These are phyloP conservation scores for Lissonota sp. DNA, from an alignment of 2,888 invertebrate genomes.

Conservation along the genomic window DNA sequence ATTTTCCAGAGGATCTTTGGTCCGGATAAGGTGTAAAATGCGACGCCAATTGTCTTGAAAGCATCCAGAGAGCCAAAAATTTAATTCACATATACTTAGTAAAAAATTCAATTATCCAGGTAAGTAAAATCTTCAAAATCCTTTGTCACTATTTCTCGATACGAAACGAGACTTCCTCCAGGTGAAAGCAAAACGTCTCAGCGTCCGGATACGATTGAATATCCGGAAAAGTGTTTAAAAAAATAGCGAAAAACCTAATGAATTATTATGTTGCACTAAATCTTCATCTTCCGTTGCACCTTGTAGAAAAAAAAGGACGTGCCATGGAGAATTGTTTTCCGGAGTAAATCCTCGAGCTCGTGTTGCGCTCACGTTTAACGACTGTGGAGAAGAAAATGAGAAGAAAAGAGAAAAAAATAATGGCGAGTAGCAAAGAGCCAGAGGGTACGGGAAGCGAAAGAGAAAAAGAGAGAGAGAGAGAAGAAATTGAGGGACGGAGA, in stretches of 20 bases:
- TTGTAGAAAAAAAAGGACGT: neutral
- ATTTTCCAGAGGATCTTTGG: conserved; percentile 19
- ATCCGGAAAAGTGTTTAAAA: too few relatives aligned
- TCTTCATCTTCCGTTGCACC: neutral
- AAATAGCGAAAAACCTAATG: neutral
- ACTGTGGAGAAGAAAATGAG: conserved; percentile 13
- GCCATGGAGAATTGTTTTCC: conserved; percentile 52
- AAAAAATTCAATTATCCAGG: neutral
- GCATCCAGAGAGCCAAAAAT: neutral
- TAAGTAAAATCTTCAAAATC: too few relatives aligned
- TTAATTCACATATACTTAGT: neutral
- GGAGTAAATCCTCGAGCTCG: conserved; percentile 50
- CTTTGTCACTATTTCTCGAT: too few relatives aligned
- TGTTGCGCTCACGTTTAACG: conserved; percentile 45
- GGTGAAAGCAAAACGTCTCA: too few relatives aligned
- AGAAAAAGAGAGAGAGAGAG: conserved; percentile 24
- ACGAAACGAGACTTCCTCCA: too few relatives aligned
- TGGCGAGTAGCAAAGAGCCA: conserved; percentile 2
- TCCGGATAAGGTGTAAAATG: conserved; percentile 55
- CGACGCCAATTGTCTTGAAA: conserved; percentile 31
- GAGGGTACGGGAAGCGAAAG: neutral
- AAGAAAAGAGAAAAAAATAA: conserved; percentile 27
- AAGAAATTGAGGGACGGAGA: conserved; percentile 15
- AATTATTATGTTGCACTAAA: conserved; percentile 1
- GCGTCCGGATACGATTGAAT: too few relatives aligned